Evolutionary conservation across 1,140 invertebrate genomes (phyloP), one percentile per base, ranked within the genome.

Genomic region (Eriosoma lanigerum): DNA sequence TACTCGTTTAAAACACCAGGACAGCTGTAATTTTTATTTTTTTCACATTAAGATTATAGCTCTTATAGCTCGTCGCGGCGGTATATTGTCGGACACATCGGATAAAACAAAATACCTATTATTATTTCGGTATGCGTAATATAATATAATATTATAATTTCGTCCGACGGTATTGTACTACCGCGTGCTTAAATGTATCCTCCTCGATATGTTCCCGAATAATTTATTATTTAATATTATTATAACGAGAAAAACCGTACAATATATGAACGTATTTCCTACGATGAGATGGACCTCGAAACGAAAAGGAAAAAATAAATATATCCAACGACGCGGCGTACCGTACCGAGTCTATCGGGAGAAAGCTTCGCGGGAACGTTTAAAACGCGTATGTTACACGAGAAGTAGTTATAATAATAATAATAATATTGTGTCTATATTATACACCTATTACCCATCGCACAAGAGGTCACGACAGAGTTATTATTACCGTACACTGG

Each of bases 1-100:
- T 76, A 76, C 73, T 76, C 73, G 72, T 75, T 75, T 75, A 58
- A 60, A 38, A 26, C 73, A 24, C 8, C 13, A 1, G 32, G n/a
- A 66, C 38, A 13, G 62, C 62, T 66, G 62, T 66, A 19, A 46
- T 62, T 46, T n/a, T 44, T 32, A 8, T 64, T 64, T 38, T 64
- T 44, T 21, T 66, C 44, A 44, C 21, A 44, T 44, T 5, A 66
- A 66, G 62, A 44, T 66, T 44, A 32, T 66, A 13, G 26, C 60
- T n/a, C n/a, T n/a, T n/a, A n/a, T n/a, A 24, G 60, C 17, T 44
- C 32, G n/a, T 38, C 26, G 24, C 26, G 17, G 29, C 29, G 6
- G 58, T 29, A n/a, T n/a, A n/a, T n/a, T 24, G 56, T 60, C 15
- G 13, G 26, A 19, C 58, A 62, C 12, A n/a, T n/a, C 32, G n/a